Evolutionary conservation across 2,888 invertebrate genomes (phyloP), one percentile per base, ranked within the genome.

Genomic region (Microplitis manilae): DNA sequence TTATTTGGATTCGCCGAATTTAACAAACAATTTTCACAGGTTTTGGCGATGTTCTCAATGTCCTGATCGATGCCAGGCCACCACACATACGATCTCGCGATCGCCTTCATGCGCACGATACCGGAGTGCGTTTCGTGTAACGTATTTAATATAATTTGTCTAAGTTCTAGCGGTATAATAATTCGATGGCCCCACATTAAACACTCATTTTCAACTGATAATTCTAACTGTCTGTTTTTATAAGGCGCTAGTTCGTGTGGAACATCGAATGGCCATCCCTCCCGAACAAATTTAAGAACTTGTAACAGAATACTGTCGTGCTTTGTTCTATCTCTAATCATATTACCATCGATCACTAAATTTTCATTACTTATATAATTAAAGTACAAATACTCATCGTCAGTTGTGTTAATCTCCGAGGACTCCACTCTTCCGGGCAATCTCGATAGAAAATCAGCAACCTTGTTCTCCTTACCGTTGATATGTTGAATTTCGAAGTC

Each of bases 401-500:
- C 1, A 4, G 8, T 59, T 59, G 9, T 59, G 9, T 59, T 59
- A 8, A 59, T 13, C 8, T 4, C 13, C 2, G 13, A 8, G 8
- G 9, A 59, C 8, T 59, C 13, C 59, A 1, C 59, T 13, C 8
- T 59, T 59, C 8, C 59, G 1, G 13, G 8, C 4, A 59, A 59
- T 15, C 75, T 30, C 0, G 78, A 76, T 8, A 78, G 15, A 1
- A 75, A 64, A 15, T 76, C 75, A 2, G 78, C 75, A 30, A 40
- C 40, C 8, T 41, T 40, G 38, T 78, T 78, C 15, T 78, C 73
- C 15, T 30, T 38, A 2, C 73, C 75, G 1, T 68, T 76, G 1
- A 78, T 61, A 1, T 64, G 64, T 17, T 75, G 72, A 9, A 76
- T 73, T 6, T 72, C 61, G 6, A 30, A 78, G 8, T 78, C 64